Evolutionary conservation across 2,797 vertebrate genomes (phyloP).

Genomic region (Halcyon chelicuti): DNA sequence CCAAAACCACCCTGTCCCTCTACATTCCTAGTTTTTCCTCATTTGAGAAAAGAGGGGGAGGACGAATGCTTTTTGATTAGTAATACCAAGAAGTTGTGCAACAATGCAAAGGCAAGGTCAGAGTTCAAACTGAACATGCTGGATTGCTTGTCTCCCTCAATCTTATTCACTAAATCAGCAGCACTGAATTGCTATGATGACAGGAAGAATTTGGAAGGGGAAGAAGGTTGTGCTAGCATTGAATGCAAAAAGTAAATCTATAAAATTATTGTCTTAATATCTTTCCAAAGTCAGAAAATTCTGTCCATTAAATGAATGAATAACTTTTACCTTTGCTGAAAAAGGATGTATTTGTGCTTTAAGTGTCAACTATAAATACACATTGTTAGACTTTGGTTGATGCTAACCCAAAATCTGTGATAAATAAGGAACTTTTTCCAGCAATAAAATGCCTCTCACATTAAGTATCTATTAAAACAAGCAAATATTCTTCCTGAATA

Average conservation of each 20-base stretch:
- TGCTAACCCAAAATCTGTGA: neutral
- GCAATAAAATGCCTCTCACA: neutral
- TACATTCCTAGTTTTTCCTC: neutral
- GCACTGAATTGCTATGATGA: constrained; percentile 50
- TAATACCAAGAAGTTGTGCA: constrained; percentile 53
- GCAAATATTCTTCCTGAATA: neutral
- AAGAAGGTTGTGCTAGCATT: constrained; percentile 34
- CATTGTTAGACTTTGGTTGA: neutral
- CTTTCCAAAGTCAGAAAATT: constrained; percentile 42
- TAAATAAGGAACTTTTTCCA: neutral
- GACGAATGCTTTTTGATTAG: neutral
- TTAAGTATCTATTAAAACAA: neutral
- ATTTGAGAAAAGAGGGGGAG: constrained; percentile 18
- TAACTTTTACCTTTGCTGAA: constrained; percentile 10
- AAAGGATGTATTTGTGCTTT: neutral
- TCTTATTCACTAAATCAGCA: constrained; percentile 64
- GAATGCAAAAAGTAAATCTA: constrained; percentile 49
- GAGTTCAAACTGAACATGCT: constrained; percentile 48
- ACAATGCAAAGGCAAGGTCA: constrained; percentile 43
- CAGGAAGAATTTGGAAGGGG: constrained; percentile 59
- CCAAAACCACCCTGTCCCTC: constrained; percentile 41
- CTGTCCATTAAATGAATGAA: neutral
- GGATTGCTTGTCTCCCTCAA: constrained; percentile 70
- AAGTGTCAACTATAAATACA: constrained; percentile 6
- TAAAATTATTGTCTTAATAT: constrained; percentile 17